Conservation (phyloP, 2,888 invertebrate species). For the Ganaspis brasiliensis region DNA sequence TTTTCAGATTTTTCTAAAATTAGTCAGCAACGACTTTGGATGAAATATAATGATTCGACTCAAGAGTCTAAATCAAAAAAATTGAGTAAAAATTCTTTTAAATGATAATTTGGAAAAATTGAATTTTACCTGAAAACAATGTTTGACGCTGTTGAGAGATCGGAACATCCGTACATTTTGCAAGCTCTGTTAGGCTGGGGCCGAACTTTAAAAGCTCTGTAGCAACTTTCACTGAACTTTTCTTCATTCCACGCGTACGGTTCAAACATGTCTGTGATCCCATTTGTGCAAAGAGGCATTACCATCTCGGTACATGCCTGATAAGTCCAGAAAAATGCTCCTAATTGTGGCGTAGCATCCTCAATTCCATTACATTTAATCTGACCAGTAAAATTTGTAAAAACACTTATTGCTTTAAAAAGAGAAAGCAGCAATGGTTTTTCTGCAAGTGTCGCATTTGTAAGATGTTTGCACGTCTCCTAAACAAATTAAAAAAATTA, state of each 20-base stretch:
- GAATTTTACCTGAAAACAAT: conserved; percentile 83
- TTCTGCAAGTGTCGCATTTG: conserved; percentile 64
- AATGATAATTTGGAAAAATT: too few species aligned
- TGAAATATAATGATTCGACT: too few species aligned
- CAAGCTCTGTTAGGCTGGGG: conserved; percentile 87
- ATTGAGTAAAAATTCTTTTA: too few species aligned
- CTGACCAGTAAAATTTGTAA: conserved; percentile 90
- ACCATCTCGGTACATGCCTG: conserved; percentile 98
- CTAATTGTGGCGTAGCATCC: conserved; percentile 83
- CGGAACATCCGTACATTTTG: conserved; percentile 90
- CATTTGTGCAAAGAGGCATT: conserved; percentile 94
- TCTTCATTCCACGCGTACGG: conserved; percentile 88
- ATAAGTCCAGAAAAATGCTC: conserved; percentile 89
- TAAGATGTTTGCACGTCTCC: conserved; percentile 82
- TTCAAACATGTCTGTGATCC: conserved; percentile 92
- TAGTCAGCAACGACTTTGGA: too few species aligned
- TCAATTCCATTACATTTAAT: conserved; percentile 86
- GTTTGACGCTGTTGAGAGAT: conserved; percentile 86
- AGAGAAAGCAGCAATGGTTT: conserved; percentile 81
- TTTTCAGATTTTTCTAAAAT: too few species aligned
- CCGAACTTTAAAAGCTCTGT: conserved; percentile 85
- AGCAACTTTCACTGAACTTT: conserved; percentile 86
- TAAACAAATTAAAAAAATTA: conserved; percentile 65
- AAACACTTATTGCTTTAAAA: conserved; percentile 87
- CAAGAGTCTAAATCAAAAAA: too few species aligned